Percentiles rank a stretch among this genome's conserved stretches.
Evolutionary conservation across 2,113 vertebrate genomes (phyloP).

Genomic region (Channa argus): DNA sequence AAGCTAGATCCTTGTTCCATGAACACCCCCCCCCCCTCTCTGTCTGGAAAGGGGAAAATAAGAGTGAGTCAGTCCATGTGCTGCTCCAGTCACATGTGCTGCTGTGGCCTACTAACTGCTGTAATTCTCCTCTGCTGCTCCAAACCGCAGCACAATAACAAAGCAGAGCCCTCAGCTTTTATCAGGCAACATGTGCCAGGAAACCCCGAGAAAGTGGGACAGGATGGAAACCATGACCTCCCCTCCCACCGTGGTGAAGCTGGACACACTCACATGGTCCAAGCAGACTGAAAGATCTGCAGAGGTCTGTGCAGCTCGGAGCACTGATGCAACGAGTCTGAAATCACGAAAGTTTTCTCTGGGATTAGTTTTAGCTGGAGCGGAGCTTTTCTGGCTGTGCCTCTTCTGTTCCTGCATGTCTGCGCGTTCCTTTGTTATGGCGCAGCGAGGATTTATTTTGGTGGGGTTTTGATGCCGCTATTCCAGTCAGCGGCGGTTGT

Average conservation of each 20-base stretch:
- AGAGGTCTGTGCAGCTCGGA: neutral
- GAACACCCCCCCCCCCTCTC: constrained; percentile 58
- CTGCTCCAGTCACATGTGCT: constrained; percentile 80
- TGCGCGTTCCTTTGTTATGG: constrained; percentile 64
- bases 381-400: neutral
- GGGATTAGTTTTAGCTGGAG: neutral
- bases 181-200: constrained; percentile 58
- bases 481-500: constrained; percentile 42
- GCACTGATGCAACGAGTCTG: constrained; percentile 28
- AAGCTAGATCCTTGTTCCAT: constrained; percentile 64
- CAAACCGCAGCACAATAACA: constrained; percentile 71
- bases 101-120: constrained; percentile 74
- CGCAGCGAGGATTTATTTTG: constrained; percentile 63
- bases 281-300: neutral
- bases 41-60: constrained; percentile 40
- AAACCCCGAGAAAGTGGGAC: constrained; percentile 59
- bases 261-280: neutral
- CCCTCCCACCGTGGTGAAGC: neutral
- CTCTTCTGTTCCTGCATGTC: constrained; percentile 17
- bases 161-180: constrained; percentile 62
- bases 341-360: neutral
- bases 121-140: constrained; percentile 71
- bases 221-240: constrained; percentile 41
- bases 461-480: constrained; percentile 49
- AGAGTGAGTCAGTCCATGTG: constrained; percentile 78